Evolutionary conservation across 2,888 invertebrate species (phyloP).

Genomic region (Drosophila acutilabella): DNA sequence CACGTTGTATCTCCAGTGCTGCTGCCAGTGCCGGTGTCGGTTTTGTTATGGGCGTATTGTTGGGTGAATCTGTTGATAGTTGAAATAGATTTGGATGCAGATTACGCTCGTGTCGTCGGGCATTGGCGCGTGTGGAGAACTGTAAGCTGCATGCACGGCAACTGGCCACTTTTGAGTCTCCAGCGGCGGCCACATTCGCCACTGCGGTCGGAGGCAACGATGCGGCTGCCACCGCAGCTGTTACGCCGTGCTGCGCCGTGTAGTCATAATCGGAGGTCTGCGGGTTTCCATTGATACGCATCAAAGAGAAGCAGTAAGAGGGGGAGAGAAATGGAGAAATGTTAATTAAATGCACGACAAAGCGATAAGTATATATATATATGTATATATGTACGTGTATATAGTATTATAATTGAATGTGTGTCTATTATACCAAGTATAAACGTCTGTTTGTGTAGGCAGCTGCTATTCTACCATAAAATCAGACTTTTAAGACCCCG

Average conservation of each 20-base stretch:
- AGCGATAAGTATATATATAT: too few relatives aligned
- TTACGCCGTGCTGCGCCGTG: conserved; percentile 66
- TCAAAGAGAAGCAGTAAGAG: background rate
- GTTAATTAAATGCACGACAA: background rate
- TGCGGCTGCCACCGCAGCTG: conserved; percentile 67
- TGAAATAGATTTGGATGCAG: conserved; percentile 84
- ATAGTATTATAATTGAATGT: too few relatives aligned
- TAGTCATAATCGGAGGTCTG: conserved; percentile 74
- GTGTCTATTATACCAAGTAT: too few relatives aligned
- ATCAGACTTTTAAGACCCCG: too few relatives aligned
- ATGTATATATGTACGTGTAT: too few relatives aligned
- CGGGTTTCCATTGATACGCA: background rate
- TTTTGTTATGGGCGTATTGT: conserved; percentile 77
- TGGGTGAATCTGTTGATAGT: conserved; percentile 71
- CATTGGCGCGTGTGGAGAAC: conserved; percentile 85
- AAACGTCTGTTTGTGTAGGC: too few relatives aligned
- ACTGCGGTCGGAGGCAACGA: conserved; percentile 66
- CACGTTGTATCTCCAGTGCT: conserved; percentile 79
- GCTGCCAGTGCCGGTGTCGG: conserved; percentile 82
- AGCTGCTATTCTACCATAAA: too few relatives aligned
- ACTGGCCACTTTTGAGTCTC: conserved; percentile 82
- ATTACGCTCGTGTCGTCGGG: conserved; percentile 85
- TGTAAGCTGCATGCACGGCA: conserved; percentile 85
- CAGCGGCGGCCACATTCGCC: conserved; percentile 73
- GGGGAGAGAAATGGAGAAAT: background rate